phyloP scores from a whole-genome alignment of 2,888 invertebrate genomes.

The Lycocerus yunnanus region DNA sequence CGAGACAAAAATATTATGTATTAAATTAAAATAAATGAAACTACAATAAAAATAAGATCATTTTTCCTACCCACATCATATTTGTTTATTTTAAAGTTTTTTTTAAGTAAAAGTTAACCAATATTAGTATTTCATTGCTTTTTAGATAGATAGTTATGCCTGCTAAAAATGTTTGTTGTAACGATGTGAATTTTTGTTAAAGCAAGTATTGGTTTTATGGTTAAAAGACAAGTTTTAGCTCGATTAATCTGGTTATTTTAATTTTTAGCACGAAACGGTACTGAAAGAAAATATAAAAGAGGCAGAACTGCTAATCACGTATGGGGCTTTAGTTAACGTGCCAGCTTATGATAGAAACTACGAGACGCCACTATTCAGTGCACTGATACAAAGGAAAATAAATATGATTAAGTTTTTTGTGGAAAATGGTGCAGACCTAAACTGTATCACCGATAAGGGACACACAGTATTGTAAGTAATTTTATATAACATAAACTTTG shows the following conservation, averaged over 20 bases:
- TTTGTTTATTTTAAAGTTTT: too few relatives aligned
- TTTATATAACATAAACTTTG: background rate
- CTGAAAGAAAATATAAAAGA: constrained; percentile 55
- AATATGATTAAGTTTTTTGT: constrained; percentile 58
- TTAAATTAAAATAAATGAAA: too few relatives aligned
- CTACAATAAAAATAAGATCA: too few relatives aligned
- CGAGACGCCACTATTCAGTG: constrained; percentile 63
- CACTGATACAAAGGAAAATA: constrained; percentile 51
- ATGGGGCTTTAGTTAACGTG: constrained; percentile 59
- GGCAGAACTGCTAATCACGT: constrained; percentile 55
- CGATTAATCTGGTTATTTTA: background rate
- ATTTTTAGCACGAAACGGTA: constrained; percentile 62
- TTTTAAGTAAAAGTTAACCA: too few relatives aligned
- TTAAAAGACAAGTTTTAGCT: too few relatives aligned
- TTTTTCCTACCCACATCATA: too few relatives aligned
- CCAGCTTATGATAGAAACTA: constrained; percentile 54
- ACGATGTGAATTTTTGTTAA: too few relatives aligned
- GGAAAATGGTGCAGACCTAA: constrained; percentile 57
- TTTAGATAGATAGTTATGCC: too few relatives aligned
- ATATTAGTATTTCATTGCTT: too few relatives aligned
- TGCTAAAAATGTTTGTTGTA: too few relatives aligned
- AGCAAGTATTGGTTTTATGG: too few relatives aligned
- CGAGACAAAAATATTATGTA: too few relatives aligned
- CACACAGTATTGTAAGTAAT: constrained; percentile 41
- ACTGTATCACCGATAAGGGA: constrained; percentile 42